phyloP scores from a whole-genome alignment of 1,140 invertebrate species.

The Platyscapa corneri region DNA sequence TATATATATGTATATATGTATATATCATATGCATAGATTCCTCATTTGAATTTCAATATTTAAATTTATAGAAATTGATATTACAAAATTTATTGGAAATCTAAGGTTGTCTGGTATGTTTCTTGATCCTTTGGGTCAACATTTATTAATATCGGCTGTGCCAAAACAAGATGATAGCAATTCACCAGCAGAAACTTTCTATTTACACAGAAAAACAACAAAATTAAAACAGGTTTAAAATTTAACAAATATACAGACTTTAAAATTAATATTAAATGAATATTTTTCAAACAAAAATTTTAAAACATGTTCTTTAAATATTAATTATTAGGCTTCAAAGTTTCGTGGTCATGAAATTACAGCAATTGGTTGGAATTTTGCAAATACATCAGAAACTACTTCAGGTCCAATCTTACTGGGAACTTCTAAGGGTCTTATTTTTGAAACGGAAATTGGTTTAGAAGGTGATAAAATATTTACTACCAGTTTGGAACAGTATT shows the following conservation, averaged over 20 bases:
- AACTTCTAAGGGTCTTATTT: conserved; percentile 92
- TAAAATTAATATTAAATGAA: conserved; percentile 16
- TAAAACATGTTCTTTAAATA: conserved; percentile 22
- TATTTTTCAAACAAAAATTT: conserved; percentile 27
- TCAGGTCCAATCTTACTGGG: conserved; percentile 90
- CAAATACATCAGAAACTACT: conserved; percentile 81
- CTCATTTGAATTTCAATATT: conserved; percentile 11
- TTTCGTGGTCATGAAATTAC: conserved; percentile 91
- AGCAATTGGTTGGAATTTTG: conserved; percentile 91
- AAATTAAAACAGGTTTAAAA: conserved; percentile 78
- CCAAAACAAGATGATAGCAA: conserved; percentile 78
- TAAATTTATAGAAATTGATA: conserved; percentile 75
- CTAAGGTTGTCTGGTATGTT: conserved; percentile 84
- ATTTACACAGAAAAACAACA: conserved; percentile 80
- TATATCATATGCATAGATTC: neutral
- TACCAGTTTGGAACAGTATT: conserved; percentile 86
- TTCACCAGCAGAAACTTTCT: conserved; percentile 83
- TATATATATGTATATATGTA: too few species aligned
- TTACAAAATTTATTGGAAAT: conserved; percentile 77
- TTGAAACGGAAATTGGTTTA: conserved; percentile 90
- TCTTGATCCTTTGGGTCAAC: conserved; percentile 90
- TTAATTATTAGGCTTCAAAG: conserved; percentile 74
- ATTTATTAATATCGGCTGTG: conserved; percentile 85
- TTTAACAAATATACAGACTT: conserved; percentile 3
- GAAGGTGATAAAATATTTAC: conserved; percentile 88